A percentile compares a stretch with the other conserved stretches of the same genome.
These are phyloP conservation scores for Gymnopithys bicolor DNA, from an alignment of 2,797 vertebrate genomes.

Conservation along the genomic window DNA sequence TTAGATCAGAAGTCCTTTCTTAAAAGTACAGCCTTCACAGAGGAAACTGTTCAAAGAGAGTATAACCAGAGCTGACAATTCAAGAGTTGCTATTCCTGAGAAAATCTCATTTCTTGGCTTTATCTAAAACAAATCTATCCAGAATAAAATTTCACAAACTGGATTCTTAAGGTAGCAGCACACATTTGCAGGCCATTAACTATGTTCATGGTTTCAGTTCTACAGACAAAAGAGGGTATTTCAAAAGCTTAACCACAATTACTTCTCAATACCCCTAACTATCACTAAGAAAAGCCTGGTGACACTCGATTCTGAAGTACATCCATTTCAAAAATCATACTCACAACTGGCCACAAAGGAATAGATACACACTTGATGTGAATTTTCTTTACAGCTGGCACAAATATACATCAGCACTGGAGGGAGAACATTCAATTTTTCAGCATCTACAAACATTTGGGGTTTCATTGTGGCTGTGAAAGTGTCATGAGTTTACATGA, in stretches of 20 bases:
- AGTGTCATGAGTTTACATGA: rapidly evolving
- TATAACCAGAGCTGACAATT: neutral
- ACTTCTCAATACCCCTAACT: neutral
- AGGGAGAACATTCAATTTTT: neutral
- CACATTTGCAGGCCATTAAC: neutral
- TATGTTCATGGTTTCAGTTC: neutral
- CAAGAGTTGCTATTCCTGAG: neutral
- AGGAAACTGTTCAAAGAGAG: neutral
- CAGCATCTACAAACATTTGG: neutral
- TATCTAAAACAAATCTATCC: neutral
- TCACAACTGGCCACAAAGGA: neutral
- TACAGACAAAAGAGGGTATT: neutral
- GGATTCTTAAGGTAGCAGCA: neutral
- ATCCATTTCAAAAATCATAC: neutral
- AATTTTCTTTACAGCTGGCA: neutral
- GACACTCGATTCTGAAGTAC: neutral
- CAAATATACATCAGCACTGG: neutral
- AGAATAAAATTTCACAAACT: neutral
- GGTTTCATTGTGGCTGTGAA: neutral
- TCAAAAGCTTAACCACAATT: neutral
- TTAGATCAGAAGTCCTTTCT: neutral
- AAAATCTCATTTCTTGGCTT: neutral
- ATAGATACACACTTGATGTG: neutral
- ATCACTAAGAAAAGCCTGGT: neutral
- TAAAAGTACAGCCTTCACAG: neutral